These are phyloP conservation scores for Hylia prasina DNA, from an alignment of 2,113 vertebrate genomes.

Conservation along the genomic window DNA sequence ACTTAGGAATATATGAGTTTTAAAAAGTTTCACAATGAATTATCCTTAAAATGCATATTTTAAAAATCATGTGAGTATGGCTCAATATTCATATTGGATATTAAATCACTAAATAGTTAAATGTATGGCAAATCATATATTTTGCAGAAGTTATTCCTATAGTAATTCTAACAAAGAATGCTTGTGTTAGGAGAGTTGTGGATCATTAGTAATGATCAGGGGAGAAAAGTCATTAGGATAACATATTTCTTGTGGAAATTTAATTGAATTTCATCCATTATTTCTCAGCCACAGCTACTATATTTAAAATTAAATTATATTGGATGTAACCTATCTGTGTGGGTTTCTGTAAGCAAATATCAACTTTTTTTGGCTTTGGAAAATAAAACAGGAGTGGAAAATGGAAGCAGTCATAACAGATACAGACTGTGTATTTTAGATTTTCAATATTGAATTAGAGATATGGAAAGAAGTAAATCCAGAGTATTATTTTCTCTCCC, in stretches of 20 bases:
- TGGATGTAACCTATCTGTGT: neutral
- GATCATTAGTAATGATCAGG: neutral
- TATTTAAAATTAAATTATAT: neutral
- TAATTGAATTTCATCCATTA: neutral
- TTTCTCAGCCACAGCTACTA: neutral
- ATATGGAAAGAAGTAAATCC: neutral
- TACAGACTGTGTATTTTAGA: neutral
- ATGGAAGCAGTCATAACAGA: neutral
- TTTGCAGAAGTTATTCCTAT: neutral
- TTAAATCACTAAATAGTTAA: neutral
- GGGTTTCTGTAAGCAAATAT: neutral
- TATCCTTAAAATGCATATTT: neutral
- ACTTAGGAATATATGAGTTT: neutral
- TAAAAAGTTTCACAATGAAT: neutral
- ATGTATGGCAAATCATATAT: neutral
- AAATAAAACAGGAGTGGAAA: neutral
- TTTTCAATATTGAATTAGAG: neutral
- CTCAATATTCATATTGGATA: neutral
- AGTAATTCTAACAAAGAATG: neutral
- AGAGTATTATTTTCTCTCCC: neutral
- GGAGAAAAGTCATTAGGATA: neutral
- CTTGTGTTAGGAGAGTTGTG: neutral
- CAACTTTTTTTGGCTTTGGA: neutral
- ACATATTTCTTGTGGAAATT: neutral
- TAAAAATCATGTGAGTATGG: neutral